These are phyloP conservation scores for Dascyllus trimaculatus DNA, from an alignment of 2,113 vertebrate genomes.

Conservation along the genomic window DNA sequence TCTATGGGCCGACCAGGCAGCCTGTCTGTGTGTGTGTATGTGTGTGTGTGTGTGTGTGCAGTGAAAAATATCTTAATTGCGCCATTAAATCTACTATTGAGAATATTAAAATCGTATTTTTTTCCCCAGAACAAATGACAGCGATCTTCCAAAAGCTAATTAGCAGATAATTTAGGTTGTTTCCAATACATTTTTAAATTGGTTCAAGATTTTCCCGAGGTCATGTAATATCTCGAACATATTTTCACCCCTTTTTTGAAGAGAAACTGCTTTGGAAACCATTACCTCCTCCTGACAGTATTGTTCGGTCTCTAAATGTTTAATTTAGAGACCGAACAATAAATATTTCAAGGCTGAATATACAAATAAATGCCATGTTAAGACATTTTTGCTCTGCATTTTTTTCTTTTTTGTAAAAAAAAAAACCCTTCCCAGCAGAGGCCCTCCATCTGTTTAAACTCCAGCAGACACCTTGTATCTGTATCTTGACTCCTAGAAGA, in stretches of 20 bases:
- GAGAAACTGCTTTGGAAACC: conserved; percentile 31
- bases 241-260: conserved; percentile 32
- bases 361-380: conserved; percentile 49
- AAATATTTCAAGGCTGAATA: conserved; percentile 40
- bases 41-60: conserved; percentile 15
- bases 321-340: conserved; percentile 22
- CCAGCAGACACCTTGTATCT: conserved; percentile 60
- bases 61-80: conserved; percentile 20
- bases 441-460: conserved; percentile 71
- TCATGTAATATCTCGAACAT: conserved; percentile 24
- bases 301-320: conserved; percentile 46
- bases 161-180: conserved; percentile 38
- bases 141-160: conserved; percentile 39
- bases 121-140: conserved; percentile 25
- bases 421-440: conserved; percentile 51
- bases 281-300: conserved; percentile 14
- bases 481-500: conserved; percentile 51
- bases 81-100: conserved; percentile 34
- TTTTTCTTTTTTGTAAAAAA: conserved; percentile 10
- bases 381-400: conserved; percentile 13
- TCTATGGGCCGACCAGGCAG: conserved; percentile 4
- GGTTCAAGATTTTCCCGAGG: conserved; percentile 35
- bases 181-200: conserved; percentile 37
- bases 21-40: conserved; percentile 14
- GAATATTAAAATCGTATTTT: conserved; percentile 35